Base-by-base conservation (phyloP, 2,888 invertebrate genomes). In the Philhelius pedissequus region DNA sequence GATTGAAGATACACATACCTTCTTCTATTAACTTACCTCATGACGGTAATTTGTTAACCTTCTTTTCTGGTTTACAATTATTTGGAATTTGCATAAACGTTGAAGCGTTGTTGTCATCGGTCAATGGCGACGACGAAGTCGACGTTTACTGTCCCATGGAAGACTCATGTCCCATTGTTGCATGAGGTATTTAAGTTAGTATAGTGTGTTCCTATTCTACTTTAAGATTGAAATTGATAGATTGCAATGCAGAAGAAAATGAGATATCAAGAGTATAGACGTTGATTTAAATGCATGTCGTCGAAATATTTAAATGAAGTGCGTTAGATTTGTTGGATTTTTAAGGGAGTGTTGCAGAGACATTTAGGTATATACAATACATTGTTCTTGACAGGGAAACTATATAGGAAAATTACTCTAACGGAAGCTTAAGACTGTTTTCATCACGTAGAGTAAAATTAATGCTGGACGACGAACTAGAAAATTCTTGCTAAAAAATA, bases 21-120 rank as follows among this genome's bases (percentile, higher is more conserved):
- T 18, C 3, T 32, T 54, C 30, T 32, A 20, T 78, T 50, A n/a
- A 69, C 73, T 62, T 20, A 54, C 56, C 54, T n/a, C 56, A 48
- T 62, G 54, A 54, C 18, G 66, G 79, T 64, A 84, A 75, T 84
- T 84, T 84, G 83, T 79, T 83, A 56, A 25, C 20, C 52, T 68
- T 52, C 25, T 58, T 22, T 68, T 52, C 56, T 45, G 13, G 20
- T 68, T 54, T 48, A 27, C 43, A 18, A 43, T 27, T n/a, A n/a
- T n/a, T 45, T 40, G 56, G 32, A 35, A 84, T 84, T 84, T 79
- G 69, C 79, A 80, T 84, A 75, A 80, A 75, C 66, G 70, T 80
- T 60, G 66, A 83, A 69, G 69, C 13, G 30, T 48, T 30, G 45
- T 64, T n/a, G 27, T 48, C 25, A 4, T 25, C 45, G 60, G 22